These are phyloP conservation scores for Perca schrenkii DNA, from an alignment of 2,113 vertebrate genomes.

Conservation along the genomic window DNA sequence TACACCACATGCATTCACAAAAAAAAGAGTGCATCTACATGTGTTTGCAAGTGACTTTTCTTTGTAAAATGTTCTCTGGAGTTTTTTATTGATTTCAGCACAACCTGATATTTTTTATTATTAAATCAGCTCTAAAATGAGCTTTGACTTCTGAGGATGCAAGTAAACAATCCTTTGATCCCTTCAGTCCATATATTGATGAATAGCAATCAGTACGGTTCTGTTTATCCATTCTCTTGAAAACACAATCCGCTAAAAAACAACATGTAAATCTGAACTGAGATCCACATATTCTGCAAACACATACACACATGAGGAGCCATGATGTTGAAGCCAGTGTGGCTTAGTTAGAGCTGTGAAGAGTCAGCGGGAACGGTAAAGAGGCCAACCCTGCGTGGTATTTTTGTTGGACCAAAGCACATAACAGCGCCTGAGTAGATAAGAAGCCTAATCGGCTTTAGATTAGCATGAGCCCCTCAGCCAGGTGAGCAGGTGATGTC, in stretches of 20 bases:
- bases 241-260: not conserved
- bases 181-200: slow-evolving; percentile 23
- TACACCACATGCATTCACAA: slow-evolving; percentile 9
- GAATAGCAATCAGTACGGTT: slow-evolving; percentile 23
- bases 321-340: slow-evolving; percentile 30
- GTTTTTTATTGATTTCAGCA: slow-evolving; percentile 15
- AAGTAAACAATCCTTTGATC: not conserved
- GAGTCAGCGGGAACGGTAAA: slow-evolving; percentile 50
- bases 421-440: slow-evolving; percentile 83
- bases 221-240: slow-evolving; percentile 29
- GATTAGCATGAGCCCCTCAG: slow-evolving; percentile 75
- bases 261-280: not conserved
- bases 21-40: not conserved
- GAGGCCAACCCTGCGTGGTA: slow-evolving; percentile 71
- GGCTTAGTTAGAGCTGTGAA: slow-evolving; percentile 29
- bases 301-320: slow-evolving; percentile 1
- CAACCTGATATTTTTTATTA: not conserved
- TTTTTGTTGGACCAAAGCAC: slow-evolving; percentile 80
- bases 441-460: slow-evolving; percentile 84
- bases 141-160: slow-evolving; percentile 23
- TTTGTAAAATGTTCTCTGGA: not conserved
- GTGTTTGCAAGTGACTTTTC: not conserved
- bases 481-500: slow-evolving; percentile 76
- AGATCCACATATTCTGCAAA: slow-evolving; percentile 36
- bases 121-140: slow-evolving; percentile 25